Evolutionary conservation across 2,797 vertebrate genomes (phyloP).

Genomic region (Trachops cirrhosus): DNA sequence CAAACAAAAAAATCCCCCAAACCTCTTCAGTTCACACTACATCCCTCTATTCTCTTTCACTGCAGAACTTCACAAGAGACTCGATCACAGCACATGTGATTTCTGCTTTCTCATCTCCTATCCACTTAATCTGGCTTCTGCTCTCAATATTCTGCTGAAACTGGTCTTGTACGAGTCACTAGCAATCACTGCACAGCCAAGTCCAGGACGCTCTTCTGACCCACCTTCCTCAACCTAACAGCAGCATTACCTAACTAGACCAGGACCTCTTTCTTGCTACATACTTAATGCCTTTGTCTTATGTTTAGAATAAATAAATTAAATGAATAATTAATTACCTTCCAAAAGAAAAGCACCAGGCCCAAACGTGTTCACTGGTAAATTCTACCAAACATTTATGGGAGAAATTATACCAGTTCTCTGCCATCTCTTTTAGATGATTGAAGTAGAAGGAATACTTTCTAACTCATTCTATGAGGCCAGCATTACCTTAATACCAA

Average conservation of each 20-base stretch:
- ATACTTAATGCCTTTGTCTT: not conserved
- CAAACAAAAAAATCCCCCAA: not conserved
- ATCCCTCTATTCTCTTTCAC: not conserved
- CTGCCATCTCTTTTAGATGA: no score
- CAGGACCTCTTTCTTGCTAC: not conserved
- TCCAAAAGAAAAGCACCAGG: not conserved
- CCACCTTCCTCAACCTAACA: not conserved
- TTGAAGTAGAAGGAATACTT: no score
- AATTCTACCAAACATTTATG: not conserved
- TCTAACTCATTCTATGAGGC: not conserved
- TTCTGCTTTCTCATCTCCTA: not conserved
- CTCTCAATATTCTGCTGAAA: not conserved
- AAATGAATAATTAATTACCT: not conserved
- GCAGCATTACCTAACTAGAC: not conserved
- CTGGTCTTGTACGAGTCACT: not conserved
- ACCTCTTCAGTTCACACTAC: not conserved
- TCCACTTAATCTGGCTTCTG: not conserved
- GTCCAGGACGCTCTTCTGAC: not conserved
- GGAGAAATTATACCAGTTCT: no score
- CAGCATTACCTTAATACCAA: not conserved
- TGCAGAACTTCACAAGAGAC: not conserved
- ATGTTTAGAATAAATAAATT: not conserved
- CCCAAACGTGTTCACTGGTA: not conserved
- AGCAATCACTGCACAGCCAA: not conserved
- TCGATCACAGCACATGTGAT: not conserved